Conservation (phyloP, 2,888 invertebrate genomes). For the Cosmopolites sordidus region DNA sequence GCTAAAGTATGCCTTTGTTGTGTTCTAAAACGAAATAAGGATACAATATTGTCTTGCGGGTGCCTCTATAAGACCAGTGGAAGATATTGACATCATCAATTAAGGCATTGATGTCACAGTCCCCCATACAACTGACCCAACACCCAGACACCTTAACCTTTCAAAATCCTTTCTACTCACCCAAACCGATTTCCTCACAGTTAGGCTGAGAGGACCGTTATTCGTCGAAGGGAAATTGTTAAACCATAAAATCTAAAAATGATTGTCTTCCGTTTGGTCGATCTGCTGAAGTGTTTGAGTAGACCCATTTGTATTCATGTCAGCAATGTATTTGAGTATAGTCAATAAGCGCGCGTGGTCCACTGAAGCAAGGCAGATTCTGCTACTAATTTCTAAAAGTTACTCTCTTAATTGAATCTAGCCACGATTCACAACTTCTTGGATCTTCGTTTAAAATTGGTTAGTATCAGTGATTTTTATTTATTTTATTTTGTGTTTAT, state of each 20-base stretch:
- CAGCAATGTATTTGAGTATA: slow-evolving; percentile 4
- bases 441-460: slow-evolving; percentile 40
- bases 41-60: slow-evolving; percentile 46
- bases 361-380: slow-evolving; percentile 43
- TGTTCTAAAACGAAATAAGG: slow-evolving; percentile 39
- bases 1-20: slow-evolving; percentile 28
- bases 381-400: slow-evolving; percentile 39
- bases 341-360: slow-evolving; percentile 34
- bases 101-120: slow-evolving; percentile 16
- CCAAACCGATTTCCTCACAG: background rate
- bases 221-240: slow-evolving; percentile 8
- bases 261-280: slow-evolving; percentile 40
- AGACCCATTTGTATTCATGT: slow-evolving; percentile 26
- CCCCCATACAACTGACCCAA: slow-evolving; percentile 8
- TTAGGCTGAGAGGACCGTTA: slow-evolving; percentile 6
- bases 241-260: slow-evolving; percentile 1
- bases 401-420: slow-evolving; percentile 32
- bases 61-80: slow-evolving; percentile 49
- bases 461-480: slow-evolving; percentile 36
- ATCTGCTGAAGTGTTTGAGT: slow-evolving; percentile 36
- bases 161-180: background rate
- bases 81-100: slow-evolving; percentile 40
- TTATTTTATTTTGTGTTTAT: slow-evolving; percentile 15
- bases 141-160: background rate
- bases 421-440: slow-evolving; percentile 36